These are phyloP conservation scores for Pyrrhia umbra DNA, from an alignment of 2,888 invertebrate species.

Conservation along the genomic window DNA sequence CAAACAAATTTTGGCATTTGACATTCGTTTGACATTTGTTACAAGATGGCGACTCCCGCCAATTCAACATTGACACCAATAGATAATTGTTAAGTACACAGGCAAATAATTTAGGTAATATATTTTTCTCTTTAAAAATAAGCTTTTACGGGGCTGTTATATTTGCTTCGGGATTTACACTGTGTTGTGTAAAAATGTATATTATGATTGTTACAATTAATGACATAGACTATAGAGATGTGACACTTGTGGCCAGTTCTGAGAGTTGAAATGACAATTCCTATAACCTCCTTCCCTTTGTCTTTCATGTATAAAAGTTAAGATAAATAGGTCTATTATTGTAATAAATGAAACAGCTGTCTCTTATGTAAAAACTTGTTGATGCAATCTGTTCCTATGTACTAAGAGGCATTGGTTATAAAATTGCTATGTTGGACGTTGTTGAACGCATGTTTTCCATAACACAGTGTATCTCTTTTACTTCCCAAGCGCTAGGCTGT, in stretches of 20 bases:
- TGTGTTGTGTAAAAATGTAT: conserved; percentile 60
- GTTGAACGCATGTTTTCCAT: conserved; percentile 34
- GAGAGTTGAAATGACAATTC: conserved; percentile 31
- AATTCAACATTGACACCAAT: conserved; percentile 74
- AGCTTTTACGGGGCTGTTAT: conserved; percentile 75
- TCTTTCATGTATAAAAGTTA: conserved; percentile 54
- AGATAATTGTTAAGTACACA: conserved; percentile 73
- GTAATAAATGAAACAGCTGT: conserved; percentile 37
- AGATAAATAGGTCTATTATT: conserved; percentile 45
- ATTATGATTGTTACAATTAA: conserved; percentile 46
- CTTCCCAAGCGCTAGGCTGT: conserved; percentile 77
- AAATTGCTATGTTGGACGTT: conserved; percentile 14
- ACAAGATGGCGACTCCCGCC: conserved; percentile 72
- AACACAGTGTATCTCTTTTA: conserved; percentile 65
- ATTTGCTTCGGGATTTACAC: conserved; percentile 70
- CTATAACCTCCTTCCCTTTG: conserved; percentile 36
- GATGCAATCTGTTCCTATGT: conserved; percentile 39
- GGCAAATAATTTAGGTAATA: conserved; percentile 76
- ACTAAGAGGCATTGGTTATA: conserved; percentile 23
- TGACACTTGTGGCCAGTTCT: conserved; percentile 37
- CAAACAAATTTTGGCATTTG: conserved; percentile 55
- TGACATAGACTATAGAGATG: background rate
- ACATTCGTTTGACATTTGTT: conserved; percentile 67
- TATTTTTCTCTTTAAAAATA: conserved; percentile 74
- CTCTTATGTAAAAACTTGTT: conserved; percentile 47